Base-by-base conservation (phyloP, 1,140 invertebrate species). In the Drosophila tani region DNA sequence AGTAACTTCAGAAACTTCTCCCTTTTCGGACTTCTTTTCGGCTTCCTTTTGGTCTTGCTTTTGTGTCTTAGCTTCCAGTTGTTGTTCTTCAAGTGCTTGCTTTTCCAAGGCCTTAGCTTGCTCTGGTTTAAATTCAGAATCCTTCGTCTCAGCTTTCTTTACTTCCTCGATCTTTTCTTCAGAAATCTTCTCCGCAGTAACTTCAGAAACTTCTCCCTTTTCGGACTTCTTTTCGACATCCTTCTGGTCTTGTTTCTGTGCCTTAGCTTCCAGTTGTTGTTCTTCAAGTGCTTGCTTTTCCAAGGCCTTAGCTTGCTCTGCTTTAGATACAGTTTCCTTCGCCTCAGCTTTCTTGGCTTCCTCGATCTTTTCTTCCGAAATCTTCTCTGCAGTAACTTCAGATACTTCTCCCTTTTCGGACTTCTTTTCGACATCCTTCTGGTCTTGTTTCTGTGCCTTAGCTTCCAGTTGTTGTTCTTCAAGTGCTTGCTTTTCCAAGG, bases 241-340 rank as follows among this genome's bases (percentile, higher is more conserved):
- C 27, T 29, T 29, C 27, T 29, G 6, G 27, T 29, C 27, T 29
- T 29, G 27, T 27, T 29, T 29, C 6, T 29, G 27, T 29, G 27
- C 1, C 27, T 29, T 29, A 7, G 27, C 27, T 6, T 29, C 57
- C 15, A 66, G 43, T 38, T 71, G 55, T 11, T 64, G 7, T 24
- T 79, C 58, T 35, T 79, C 74, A 14, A 74, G 27, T 8, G 49
- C 12, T 74, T 78, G 62, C 11, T 66, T 78, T 9, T 81, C 68
- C 41, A 70, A 46, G 5, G 47, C 24, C 46, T 73, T 71, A 19
- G 77, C 56, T 46, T 82, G 27, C 27, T 29, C 27, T 29, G 27
- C 5, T 1, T 5, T 29, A 29, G 6, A 6, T 29, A 6, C 27
- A 29, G 27, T 6, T 7, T 29, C 27, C 27, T 29, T 7, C 6